Conservation (phyloP, 2,888 invertebrate genomes). For the Dasypogon diadema region DNA sequence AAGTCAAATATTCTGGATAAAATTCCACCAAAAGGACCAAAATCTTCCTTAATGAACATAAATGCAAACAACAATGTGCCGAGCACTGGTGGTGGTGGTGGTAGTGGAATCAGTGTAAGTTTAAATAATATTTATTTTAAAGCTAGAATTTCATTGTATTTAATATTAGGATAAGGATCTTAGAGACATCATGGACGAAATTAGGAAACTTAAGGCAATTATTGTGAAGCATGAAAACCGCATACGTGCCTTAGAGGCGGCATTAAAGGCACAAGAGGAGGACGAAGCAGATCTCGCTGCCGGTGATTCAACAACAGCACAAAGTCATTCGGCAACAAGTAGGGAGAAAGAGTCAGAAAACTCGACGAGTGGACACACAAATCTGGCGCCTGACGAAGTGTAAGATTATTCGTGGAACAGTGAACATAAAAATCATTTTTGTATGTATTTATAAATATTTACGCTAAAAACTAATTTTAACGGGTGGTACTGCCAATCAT, state of each 20-base stretch:
- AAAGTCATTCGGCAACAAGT: constrained; percentile 7
- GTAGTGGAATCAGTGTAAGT: constrained; percentile 51
- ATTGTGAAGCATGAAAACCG: constrained; percentile 92
- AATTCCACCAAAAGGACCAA: constrained; percentile 70
- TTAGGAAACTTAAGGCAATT: constrained; percentile 92
- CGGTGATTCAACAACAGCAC: constrained; percentile 31
- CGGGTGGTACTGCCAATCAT: constrained; percentile 27
- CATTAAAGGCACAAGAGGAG: constrained; percentile 63
- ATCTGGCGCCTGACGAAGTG: constrained; percentile 64
- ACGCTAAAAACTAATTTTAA: constrained; percentile 45
- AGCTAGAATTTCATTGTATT: constrained; percentile 12
- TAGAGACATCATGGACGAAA: constrained; percentile 89
- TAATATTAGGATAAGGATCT: constrained; percentile 72
- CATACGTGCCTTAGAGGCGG: constrained; percentile 68
- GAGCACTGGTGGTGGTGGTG: constrained; percentile 40
- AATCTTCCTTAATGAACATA: constrained; percentile 58
- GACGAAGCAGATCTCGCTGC: constrained; percentile 59
- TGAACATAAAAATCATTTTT: constrained; percentile 30
- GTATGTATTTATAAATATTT: constrained; percentile 48
- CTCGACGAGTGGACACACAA: constrained; percentile 57
- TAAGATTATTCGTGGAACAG: constrained; percentile 57
- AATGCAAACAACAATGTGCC: constrained; percentile 63
- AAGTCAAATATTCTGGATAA: constrained; percentile 86
- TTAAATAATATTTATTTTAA: background rate
- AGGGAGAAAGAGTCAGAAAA: constrained; percentile 60